A percentile compares a stretch with the other conserved stretches of the same genome.
Evolutionary conservation across 2,888 invertebrate species (phyloP).

Genomic region (Archips crataeganus): DNA sequence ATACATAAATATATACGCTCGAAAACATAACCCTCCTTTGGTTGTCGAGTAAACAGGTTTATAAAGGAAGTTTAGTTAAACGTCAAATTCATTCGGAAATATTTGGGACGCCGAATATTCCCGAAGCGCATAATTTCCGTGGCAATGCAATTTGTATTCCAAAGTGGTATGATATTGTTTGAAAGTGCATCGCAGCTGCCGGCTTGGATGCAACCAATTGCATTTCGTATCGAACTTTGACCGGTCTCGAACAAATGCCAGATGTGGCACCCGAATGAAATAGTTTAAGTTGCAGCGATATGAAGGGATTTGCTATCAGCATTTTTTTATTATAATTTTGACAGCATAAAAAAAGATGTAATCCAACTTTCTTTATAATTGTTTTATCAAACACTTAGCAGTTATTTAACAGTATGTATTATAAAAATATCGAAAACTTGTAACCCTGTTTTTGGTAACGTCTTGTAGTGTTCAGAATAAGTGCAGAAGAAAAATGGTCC

Average conservation of each 20-base stretch:
- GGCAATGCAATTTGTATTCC: constrained; percentile 31
- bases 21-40: no score
- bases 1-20: no score
- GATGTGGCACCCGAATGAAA: background rate
- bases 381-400: no score
- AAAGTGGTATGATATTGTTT: constrained; percentile 31
- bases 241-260: background rate
- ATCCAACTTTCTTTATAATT: no score
- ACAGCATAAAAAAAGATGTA: no score
- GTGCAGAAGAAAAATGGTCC: no score
- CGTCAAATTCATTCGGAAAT: background rate
- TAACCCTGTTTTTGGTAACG: no score
- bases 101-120: background rate
- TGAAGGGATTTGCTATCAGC: background rate
- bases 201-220: constrained; percentile 30
- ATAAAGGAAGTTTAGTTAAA: no score
- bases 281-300: background rate
- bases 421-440: no score
- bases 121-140: background rate
- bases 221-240: constrained; percentile 19
- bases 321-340: background rate
- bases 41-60: no score
- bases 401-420: no score
- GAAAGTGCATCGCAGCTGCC: constrained; percentile 30
- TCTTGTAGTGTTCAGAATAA: no score